Percentiles rank a stretch among this genome's conserved stretches.
Conservation (phyloP, 1,140 invertebrate genomes). For the Drosophila funebris region DNA sequence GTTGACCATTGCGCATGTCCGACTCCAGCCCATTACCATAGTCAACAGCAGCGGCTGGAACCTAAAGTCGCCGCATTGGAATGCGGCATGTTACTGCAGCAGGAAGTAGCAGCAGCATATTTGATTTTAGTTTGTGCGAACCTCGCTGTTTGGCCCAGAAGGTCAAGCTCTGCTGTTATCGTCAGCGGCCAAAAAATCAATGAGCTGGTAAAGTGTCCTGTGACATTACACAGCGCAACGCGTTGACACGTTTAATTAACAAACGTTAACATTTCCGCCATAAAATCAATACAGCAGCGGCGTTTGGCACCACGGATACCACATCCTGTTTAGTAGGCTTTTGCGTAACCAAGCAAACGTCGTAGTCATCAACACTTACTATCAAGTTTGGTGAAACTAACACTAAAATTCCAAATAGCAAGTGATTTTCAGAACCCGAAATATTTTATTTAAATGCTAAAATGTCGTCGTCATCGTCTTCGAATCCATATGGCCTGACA, state of each 20-base stretch:
- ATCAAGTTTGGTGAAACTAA: conserved; percentile 5
- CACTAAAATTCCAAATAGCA: not conserved
- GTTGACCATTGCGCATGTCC: conserved; percentile 54
- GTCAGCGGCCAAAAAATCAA: conserved; percentile 32
- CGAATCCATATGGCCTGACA: conserved; percentile 50
- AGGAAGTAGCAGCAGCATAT: conserved; percentile 26
- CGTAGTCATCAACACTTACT: conserved; percentile 3
- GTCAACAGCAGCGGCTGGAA: conserved; percentile 38
- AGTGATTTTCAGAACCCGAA: conserved; percentile 2
- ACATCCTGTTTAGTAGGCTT: conserved; percentile 44
- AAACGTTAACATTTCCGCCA: conserved; percentile 20
- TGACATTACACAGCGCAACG: not conserved
- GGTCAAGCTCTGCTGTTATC: conserved; percentile 35
- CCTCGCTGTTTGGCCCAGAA: conserved; percentile 26
- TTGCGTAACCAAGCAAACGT: conserved; percentile 53
- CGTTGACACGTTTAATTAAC: conserved; percentile 24
- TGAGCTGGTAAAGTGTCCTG: conserved; percentile 14
- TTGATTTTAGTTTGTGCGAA: conserved; percentile 17
- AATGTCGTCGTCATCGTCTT: conserved; percentile 50
- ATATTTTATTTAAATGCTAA: conserved; percentile 34
- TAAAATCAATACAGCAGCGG: conserved; percentile 39
- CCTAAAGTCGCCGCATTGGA: conserved; percentile 43
- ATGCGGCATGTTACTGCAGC: conserved; percentile 56
- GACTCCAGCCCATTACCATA: conserved; percentile 27
- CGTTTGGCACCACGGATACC: not conserved